Conservation (phyloP, 2,797 vertebrate species). For the Strix occidentalis region DNA sequence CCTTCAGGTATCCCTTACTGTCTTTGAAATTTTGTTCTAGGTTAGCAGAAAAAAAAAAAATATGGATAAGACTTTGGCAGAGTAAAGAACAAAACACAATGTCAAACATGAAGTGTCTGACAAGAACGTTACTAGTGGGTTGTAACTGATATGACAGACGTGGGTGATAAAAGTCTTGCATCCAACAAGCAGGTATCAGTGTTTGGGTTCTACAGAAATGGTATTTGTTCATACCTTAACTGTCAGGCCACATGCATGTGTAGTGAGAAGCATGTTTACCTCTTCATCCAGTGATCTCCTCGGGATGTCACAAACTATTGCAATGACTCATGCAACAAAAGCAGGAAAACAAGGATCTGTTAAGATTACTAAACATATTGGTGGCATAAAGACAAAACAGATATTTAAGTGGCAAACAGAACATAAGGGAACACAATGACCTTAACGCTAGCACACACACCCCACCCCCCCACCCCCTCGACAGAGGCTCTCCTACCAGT, state of each 20-base stretch:
- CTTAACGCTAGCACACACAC: neutral
- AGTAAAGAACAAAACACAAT: neutral
- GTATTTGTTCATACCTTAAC: neutral
- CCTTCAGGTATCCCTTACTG: neutral
- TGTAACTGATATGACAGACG: neutral
- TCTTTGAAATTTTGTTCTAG: neutral
- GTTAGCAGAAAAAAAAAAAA: neutral
- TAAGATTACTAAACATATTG: neutral
- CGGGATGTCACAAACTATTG: neutral
- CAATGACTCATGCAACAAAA: neutral
- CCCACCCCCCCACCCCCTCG: no score
- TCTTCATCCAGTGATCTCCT: neutral
- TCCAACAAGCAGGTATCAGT: neutral
- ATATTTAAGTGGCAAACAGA: neutral
- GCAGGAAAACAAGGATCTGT: neutral
- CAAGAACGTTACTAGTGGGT: neutral
- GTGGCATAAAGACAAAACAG: neutral
- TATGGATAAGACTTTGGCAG: neutral
- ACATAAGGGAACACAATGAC: neutral
- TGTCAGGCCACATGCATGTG: neutral
- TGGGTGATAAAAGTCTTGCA: neutral
- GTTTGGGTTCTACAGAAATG: neutral
- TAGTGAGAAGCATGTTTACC: rapidly evolving
- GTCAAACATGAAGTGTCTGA: neutral
- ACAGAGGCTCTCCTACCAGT: neutral